Conservation (phyloP, 1,140 invertebrate species). For the Octopus bimaculoides region DNA sequence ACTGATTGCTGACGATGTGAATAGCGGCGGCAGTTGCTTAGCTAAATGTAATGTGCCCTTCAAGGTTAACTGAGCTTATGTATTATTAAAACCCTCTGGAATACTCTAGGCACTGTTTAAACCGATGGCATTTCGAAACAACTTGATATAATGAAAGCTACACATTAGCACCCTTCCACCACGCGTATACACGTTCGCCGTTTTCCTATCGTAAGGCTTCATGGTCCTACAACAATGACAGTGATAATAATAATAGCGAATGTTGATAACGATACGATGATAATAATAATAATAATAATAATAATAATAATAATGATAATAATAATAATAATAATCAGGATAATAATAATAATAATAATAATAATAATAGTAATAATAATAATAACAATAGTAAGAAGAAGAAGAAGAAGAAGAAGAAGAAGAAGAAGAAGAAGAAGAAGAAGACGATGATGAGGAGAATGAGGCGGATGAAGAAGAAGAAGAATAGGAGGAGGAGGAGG, state of each 20-base stretch:
- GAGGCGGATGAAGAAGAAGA: too few relatives aligned
- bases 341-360: constrained; percentile 2
- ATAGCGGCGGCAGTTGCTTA: neutral
- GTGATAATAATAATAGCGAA: neutral
- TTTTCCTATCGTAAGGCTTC: neutral
- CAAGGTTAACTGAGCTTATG: too few relatives aligned
- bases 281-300: constrained; percentile 2
- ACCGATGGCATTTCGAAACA: neutral
- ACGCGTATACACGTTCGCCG: neutral
- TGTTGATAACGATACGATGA: neutral
- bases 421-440: too few relatives aligned
- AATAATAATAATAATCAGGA: neutral
- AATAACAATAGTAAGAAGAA: neutral
- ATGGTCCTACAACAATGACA: neutral
- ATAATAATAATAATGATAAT: constrained; percentile 4
- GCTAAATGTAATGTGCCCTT: neutral
- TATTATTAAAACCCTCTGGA: neutral
- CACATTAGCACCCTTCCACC: neutral
- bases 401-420: too few relatives aligned
- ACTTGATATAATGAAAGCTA: neutral
- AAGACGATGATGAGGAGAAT: too few relatives aligned
- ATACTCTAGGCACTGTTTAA: neutral
- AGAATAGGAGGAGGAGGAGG: too few relatives aligned
- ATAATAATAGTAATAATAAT: neutral
- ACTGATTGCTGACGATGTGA: neutral